Evolutionary conservation across 2,113 vertebrate genomes (phyloP).

Genomic region (Aegithalos caudatus): DNA sequence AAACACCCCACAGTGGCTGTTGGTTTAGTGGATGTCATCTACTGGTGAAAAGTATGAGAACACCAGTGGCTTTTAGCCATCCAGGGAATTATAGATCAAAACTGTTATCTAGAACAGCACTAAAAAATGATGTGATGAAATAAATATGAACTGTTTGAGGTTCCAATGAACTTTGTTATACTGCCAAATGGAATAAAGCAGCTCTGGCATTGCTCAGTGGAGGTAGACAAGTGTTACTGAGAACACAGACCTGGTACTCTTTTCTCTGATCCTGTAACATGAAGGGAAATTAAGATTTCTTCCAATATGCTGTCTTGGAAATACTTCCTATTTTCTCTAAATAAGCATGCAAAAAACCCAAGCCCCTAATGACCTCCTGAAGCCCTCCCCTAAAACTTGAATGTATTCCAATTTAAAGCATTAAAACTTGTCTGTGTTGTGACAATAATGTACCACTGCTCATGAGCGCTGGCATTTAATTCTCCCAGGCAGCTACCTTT

Average conservation of each 20-base stretch:
- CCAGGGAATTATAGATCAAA: not conserved
- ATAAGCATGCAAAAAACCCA: not conserved
- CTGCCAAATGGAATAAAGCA: not conserved
- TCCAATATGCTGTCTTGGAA: not conserved
- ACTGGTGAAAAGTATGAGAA: not conserved
- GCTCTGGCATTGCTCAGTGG: not conserved
- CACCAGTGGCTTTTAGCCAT: not conserved
- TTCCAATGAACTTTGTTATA: not conserved
- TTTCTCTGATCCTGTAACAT: not conserved
- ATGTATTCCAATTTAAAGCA: not conserved
- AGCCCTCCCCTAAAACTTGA: not conserved
- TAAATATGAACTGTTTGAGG: not conserved
- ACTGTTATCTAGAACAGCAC: not conserved
- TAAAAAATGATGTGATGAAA: not conserved
- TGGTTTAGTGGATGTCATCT: not conserved
- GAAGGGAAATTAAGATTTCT: not conserved
- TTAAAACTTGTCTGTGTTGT: not conserved
- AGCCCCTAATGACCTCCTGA: not conserved
- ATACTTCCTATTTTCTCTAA: not conserved
- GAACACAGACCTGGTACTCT: not conserved
- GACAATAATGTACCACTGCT: not conserved
- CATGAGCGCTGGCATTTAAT: not conserved
- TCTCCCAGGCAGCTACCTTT: not conserved
- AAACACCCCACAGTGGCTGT: not conserved
- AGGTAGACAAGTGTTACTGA: not conserved